Percentiles rank a stretch among this genome's conserved stretches.
phyloP scores from a whole-genome alignment of 2,888 invertebrate species.

The Syritta pipiens region DNA sequence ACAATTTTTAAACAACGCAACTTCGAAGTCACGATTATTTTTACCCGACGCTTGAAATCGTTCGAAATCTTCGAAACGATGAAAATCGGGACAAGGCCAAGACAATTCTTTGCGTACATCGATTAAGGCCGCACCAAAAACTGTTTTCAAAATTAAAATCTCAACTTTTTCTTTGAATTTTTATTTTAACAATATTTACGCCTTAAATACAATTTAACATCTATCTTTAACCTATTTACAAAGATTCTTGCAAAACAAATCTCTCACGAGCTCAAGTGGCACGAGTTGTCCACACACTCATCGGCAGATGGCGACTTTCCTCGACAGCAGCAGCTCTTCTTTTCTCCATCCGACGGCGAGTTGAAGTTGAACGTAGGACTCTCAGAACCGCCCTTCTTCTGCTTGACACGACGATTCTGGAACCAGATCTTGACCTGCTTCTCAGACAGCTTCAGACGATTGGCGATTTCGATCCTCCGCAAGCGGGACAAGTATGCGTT shows the following conservation, averaged over 20 bases:
- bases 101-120: no score
- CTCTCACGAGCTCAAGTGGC: slow-evolving; percentile 9
- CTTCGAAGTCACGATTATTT: no score
- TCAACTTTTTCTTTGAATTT: no score
- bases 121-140: no score
- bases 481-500: slow-evolving; percentile 95
- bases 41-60: no score
- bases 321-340: slow-evolving; percentile 35
- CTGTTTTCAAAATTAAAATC: no score
- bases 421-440: slow-evolving; percentile 98
- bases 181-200: slow-evolving; percentile 22
- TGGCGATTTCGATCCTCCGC: slow-evolving; percentile 95
- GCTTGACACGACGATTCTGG: slow-evolving; percentile 93
- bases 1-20: no score
- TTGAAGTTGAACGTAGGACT: slow-evolving; percentile 76
- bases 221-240: background rate
- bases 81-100: no score
- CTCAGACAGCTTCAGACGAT: slow-evolving; percentile 91
- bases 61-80: no score
- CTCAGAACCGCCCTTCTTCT: slow-evolving; percentile 92
- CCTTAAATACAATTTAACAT: slow-evolving; percentile 2
- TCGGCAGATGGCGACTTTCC: slow-evolving; percentile 23
- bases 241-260: slow-evolving; percentile 16
- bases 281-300: slow-evolving; percentile 32
- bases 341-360: slow-evolving; percentile 35